Percentiles rank a stretch among this genome's conserved stretches.
phyloP scores from a whole-genome alignment of 1,140 invertebrate genomes.

The Spodoptera litura region DNA sequence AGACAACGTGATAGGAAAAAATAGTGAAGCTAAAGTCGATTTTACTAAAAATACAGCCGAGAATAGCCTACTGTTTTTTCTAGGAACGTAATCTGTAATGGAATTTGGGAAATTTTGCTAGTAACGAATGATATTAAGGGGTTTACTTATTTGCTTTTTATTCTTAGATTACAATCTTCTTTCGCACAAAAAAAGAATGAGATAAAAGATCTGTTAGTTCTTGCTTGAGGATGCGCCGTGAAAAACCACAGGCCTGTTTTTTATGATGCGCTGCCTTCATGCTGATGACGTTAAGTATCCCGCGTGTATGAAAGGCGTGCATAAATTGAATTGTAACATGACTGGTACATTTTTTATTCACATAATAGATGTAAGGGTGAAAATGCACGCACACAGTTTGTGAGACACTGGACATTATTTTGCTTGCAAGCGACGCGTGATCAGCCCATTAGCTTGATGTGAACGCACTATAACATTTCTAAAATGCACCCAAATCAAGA shows the following conservation, averaged over 20 bases:
- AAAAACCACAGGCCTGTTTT: no score
- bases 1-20: constrained; percentile 31
- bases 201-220: neutral
- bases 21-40: constrained; percentile 21
- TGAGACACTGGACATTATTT: no score
- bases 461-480: no score
- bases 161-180: neutral
- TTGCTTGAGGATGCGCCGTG: neutral
- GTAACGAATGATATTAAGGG: constrained; percentile 18
- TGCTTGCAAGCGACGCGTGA: no score
- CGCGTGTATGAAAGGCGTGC: no score
- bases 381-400: no score
- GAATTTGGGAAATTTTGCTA: constrained; percentile 7
- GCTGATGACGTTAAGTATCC: no score
- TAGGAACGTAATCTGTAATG: constrained; percentile 25
- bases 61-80: constrained; percentile 18
- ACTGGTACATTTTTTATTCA: no score
- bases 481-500: neutral
- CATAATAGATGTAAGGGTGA: no score
- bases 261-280: no score
- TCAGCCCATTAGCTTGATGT: no score
- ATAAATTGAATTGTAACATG: no score
- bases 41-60: constrained; percentile 32
- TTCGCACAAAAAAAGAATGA: neutral
- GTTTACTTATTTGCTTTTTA: neutral